These are phyloP conservation scores for Heterohyrax brucei DNA, from an alignment of 2,797 vertebrate species.

Conservation along the genomic window DNA sequence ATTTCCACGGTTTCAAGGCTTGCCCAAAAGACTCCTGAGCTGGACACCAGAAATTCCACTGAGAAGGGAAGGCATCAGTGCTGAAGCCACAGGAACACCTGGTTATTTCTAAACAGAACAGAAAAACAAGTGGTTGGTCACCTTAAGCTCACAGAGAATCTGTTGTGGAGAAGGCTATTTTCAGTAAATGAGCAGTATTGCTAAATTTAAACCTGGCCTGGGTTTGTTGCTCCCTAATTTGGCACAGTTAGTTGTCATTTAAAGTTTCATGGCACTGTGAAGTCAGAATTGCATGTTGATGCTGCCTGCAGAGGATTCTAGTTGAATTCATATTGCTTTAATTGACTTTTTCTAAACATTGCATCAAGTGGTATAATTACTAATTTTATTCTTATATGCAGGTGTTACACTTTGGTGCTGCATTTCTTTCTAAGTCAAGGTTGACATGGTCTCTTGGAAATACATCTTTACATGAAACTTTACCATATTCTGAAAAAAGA, in stretches of 20 bases:
- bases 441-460: slow-evolving; percentile 69
- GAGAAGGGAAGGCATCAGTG: slow-evolving; percentile 77
- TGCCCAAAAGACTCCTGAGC: slow-evolving; percentile 71
- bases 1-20: slow-evolving; percentile 76
- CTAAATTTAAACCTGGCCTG: slow-evolving; percentile 84
- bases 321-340: slow-evolving; percentile 55
- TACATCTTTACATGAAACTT: slow-evolving; percentile 37
- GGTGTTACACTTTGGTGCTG: slow-evolving; percentile 57
- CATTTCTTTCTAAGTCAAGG: slow-evolving; percentile 65
- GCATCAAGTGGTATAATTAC: slow-evolving; percentile 63
- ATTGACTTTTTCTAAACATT: slow-evolving; percentile 66
- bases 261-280: slow-evolving; percentile 80
- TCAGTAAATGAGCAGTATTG: slow-evolving; percentile 77
- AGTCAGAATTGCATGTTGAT: slow-evolving; percentile 72
- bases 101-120: slow-evolving; percentile 84
- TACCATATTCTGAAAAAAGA: neutral
- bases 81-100: neutral
- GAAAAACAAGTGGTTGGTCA: slow-evolving; percentile 74
- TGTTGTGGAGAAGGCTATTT: slow-evolving; percentile 76
- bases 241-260: slow-evolving; percentile 82
- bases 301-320: neutral
- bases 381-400: slow-evolving; percentile 74
- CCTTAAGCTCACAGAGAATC: slow-evolving; percentile 73
- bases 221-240: slow-evolving; percentile 72
- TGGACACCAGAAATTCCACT: slow-evolving; percentile 71